Evolutionary conservation across 2,797 vertebrate species (phyloP), one percentile per base, ranked within the genome.

Genomic region (Percopsis omiscomaycus): DNA sequence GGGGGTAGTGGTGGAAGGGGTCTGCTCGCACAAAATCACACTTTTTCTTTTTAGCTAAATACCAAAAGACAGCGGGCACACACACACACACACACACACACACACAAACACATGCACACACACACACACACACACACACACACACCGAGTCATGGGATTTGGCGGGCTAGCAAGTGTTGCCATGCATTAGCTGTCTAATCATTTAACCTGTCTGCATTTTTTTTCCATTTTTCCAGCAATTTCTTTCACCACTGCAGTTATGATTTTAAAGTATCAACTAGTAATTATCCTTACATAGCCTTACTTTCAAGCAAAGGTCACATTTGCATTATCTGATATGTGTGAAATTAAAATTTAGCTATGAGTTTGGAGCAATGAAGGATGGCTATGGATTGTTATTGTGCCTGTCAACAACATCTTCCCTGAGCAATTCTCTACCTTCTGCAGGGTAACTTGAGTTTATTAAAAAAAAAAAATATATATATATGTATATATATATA

Each of bases 331-430:
- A 6, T 37, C 32, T 70, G 71, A 75, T 62, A 82, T 57, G 49
- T 64, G 49, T 15, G 44, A 68, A 78, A 82, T 78, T 30, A 78
- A 64, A 57, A 52, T 61, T 49, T 30, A 57, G 32, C 4, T 6
- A 37, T 5, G 32, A 37, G 61, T 54, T 64, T 77, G 69, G 68
- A 84, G 80, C 81, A 73, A 80, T 75, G 80, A 82, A 86, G 84
- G 79, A 71, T 29, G 51, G 67, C 68, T 68, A 59, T 27, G 55
- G 79, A 67, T 69, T 72, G 65, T 84, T 84, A 85, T 81, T 76
- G 85, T 71, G 80, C 77, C 82, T 79, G 79, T 82, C 83, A 83
- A 85, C 64, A 80, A 68, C 63, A 82, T 85, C 48, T 82, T 83
- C 63, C 56, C 61, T 64, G 55, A 70, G 48, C 0, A 53, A 82